Percentiles rank a stretch among this genome's conserved stretches.
These are phyloP conservation scores for Xenopus borealis DNA, from an alignment of 2,113 vertebrate genomes.

Conservation along the genomic window DNA sequence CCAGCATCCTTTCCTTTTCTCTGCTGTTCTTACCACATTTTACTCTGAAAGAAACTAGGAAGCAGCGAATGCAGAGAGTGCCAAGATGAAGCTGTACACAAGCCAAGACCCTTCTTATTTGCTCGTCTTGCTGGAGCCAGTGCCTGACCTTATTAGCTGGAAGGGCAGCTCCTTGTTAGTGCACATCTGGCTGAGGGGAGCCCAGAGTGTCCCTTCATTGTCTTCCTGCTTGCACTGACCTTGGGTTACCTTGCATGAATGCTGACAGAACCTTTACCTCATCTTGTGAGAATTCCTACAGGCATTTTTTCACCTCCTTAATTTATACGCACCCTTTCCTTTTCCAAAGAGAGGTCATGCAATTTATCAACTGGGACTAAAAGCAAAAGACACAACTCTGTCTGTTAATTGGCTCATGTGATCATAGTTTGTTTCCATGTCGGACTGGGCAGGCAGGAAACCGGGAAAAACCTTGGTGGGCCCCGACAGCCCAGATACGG, in stretches of 20 bases:
- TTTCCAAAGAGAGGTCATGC: no score
- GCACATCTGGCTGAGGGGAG: slow-evolving; percentile 92
- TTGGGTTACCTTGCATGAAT: slow-evolving; percentile 86
- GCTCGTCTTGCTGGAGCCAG: slow-evolving; percentile 98
- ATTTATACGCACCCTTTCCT: background rate
- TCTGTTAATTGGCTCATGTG: no score
- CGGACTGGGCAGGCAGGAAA: no score
- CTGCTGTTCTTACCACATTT: slow-evolving; percentile 13
- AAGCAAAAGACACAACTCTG: no score
- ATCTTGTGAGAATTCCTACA: slow-evolving; percentile 79
- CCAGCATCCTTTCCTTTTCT: slow-evolving; percentile 51
- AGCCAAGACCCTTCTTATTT: slow-evolving; percentile 92
- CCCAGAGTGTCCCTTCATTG: slow-evolving; percentile 81
- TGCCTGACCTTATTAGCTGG: slow-evolving; percentile 94
- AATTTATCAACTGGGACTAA: no score
- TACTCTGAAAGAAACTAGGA: slow-evolving; percentile 68
- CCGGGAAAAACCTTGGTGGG: no score
- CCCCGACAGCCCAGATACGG: no score
- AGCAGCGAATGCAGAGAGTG: slow-evolving; percentile 76
- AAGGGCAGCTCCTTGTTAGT: slow-evolving; percentile 94
- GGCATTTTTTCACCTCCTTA: background rate
- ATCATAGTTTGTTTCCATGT: no score
- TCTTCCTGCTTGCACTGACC: slow-evolving; percentile 80
- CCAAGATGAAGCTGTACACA: slow-evolving; percentile 85
- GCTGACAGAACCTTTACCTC: slow-evolving; percentile 73